Conservation (phyloP, 2,888 invertebrate species). For the Scaptomyza flava region DNA sequence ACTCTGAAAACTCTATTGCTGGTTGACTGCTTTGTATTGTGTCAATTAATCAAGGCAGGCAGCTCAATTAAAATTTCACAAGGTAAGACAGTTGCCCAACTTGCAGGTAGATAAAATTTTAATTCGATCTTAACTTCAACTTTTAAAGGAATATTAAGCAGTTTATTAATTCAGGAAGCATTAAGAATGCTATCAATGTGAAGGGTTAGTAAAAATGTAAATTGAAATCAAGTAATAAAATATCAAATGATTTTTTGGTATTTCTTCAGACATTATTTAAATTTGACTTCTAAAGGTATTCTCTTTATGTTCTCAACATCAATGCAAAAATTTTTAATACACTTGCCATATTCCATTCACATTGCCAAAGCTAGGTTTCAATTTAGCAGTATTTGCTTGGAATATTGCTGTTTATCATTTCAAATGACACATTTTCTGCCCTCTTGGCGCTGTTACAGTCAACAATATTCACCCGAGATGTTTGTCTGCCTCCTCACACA, state of each 20-base stretch:
- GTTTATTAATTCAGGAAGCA: neutral
- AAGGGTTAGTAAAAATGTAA: neutral
- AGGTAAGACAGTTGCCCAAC: slow-evolving; percentile 37
- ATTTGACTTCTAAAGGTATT: too few species aligned
- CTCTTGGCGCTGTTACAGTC: slow-evolving; percentile 9
- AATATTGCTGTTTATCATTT: slow-evolving; percentile 23
- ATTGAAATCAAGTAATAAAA: neutral
- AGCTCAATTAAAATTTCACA: slow-evolving; percentile 70
- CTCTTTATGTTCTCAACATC: neutral
- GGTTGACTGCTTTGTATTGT: slow-evolving; percentile 49
- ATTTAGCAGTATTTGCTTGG: neutral
- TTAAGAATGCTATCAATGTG: neutral
- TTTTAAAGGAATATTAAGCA: slow-evolving; percentile 1
- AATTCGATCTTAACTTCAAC: slow-evolving; percentile 36
- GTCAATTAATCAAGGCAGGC: slow-evolving; percentile 69
- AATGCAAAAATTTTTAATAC: neutral
- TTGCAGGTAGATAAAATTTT: slow-evolving; percentile 47
- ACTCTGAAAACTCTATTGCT: slow-evolving; percentile 18
- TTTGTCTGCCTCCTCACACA: neutral
- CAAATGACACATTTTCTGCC: slow-evolving; percentile 26
- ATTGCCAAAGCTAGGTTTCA: neutral
- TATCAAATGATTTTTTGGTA: neutral
- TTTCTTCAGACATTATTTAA: too few species aligned
- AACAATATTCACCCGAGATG: slow-evolving; percentile 4
- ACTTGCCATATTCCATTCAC: neutral